These are phyloP conservation scores for Enteromius unitaeniatus DNA, from an alignment of 2,797 vertebrate genomes.

Conservation along the genomic window DNA sequence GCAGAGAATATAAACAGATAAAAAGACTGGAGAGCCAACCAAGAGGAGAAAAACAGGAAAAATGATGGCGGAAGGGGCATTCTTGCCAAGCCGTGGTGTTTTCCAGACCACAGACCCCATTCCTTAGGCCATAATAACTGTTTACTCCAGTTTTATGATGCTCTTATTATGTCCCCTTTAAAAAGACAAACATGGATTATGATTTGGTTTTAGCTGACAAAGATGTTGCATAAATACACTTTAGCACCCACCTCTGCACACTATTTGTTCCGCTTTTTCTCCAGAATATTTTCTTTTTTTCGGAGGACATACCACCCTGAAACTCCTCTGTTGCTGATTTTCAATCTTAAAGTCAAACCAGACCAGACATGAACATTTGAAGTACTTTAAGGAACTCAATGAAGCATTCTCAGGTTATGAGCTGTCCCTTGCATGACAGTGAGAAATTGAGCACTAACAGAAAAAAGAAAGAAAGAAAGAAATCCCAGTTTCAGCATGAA, in stretches of 20 bases:
- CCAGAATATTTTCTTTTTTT: slow-evolving; percentile 6
- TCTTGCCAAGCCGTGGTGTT: neutral
- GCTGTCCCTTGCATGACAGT: neutral
- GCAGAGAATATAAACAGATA: neutral
- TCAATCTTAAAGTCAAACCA: slow-evolving; percentile 42
- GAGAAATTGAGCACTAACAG: neutral
- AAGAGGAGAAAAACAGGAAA: slow-evolving; percentile 1
- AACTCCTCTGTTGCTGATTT: slow-evolving; percentile 54
- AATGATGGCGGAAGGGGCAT: neutral
- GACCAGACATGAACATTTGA: slow-evolving; percentile 44
- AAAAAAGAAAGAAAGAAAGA: neutral
- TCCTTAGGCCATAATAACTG: slow-evolving; percentile 27
- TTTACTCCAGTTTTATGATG: slow-evolving; percentile 45
- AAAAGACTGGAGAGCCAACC: neutral
- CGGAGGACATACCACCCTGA: slow-evolving; percentile 45
- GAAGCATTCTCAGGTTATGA: slow-evolving; percentile 22
- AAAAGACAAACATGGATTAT: slow-evolving; percentile 48
- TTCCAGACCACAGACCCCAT: slow-evolving; percentile 34
- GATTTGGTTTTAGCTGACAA: slow-evolving; percentile 31
- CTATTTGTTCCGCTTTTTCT: slow-evolving; percentile 42
- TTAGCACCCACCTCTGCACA: neutral
- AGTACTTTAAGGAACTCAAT: neutral
- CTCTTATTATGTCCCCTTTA: slow-evolving; percentile 20
- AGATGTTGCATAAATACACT: slow-evolving; percentile 15
- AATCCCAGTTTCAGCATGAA: neutral